Percentiles rank a stretch among this genome's conserved stretches.
Evolutionary conservation across 2,797 vertebrate genomes (phyloP).

Genomic region (Moxostoma hubbsi): DNA sequence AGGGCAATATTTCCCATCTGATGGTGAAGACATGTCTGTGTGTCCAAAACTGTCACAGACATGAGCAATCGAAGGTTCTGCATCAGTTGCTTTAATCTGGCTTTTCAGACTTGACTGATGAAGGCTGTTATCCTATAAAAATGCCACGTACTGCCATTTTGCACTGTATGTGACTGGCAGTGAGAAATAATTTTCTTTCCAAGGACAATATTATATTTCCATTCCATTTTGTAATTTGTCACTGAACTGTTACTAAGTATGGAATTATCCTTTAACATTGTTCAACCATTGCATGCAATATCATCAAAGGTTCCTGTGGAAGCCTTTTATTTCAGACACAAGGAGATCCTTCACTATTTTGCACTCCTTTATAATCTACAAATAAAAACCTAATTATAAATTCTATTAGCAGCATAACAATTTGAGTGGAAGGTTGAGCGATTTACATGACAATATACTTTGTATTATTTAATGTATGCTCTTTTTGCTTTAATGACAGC

Average conservation of each 20-base stretch:
- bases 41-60: constrained; percentile 18
- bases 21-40: constrained; percentile 24
- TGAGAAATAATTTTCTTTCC: neutral
- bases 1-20: constrained; percentile 49
- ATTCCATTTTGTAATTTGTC: neutral
- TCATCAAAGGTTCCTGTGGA: no score
- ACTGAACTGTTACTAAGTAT: neutral
- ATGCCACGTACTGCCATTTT: neutral
- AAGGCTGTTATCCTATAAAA: neutral
- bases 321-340: no score
- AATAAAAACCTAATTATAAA: no score
- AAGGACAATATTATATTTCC: neutral
- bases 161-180: neutral
- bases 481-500: no score
- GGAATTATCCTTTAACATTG: no score
- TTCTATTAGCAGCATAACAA: no score
- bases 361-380: no score
- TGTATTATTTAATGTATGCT: no score
- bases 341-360: no score
- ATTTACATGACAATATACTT: no score
- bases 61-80: constrained; percentile 3
- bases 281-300: no score
- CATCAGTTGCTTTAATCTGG: neutral
- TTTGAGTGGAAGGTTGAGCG: no score
- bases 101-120: neutral